These are phyloP conservation scores for Amia ocellicauda DNA, from an alignment of 2,113 vertebrate genomes.

Conservation along the genomic window DNA sequence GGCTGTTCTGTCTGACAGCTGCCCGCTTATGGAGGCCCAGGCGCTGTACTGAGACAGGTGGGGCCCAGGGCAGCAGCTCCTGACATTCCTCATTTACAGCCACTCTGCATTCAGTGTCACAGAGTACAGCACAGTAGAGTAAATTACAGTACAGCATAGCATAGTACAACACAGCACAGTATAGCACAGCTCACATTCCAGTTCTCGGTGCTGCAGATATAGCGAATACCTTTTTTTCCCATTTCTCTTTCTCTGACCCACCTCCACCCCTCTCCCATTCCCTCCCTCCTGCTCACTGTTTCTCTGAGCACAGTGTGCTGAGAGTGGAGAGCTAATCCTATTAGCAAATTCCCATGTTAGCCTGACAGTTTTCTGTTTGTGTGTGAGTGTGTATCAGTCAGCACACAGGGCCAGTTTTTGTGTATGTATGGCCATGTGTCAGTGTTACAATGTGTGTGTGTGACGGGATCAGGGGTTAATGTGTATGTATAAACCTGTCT, in stretches of 20 bases:
- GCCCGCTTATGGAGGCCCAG: too few species aligned
- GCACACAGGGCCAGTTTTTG: too few species aligned
- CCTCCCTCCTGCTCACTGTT: not conserved
- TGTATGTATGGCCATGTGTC: not conserved
- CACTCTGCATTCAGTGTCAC: too few species aligned
- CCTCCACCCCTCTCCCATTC: not conserved
- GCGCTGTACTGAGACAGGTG: too few species aligned
- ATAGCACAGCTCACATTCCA: too few species aligned
- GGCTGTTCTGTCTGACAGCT: not conserved
- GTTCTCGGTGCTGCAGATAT: too few species aligned
- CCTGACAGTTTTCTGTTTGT: not conserved
- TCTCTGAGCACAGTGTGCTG: constrained; percentile 5
- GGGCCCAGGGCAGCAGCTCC: too few species aligned
- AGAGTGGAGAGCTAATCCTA: not conserved
- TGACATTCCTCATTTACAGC: too few species aligned
- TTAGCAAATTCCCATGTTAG: constrained; percentile 4
- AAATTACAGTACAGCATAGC: too few species aligned
- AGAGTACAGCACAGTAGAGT: too few species aligned
- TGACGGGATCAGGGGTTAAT: not conserved
- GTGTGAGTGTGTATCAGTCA: not conserved
- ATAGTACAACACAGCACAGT: too few species aligned
- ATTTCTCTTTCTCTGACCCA: not conserved
- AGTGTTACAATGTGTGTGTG: not conserved
- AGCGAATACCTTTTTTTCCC: not conserved
- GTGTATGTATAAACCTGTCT: not conserved